phyloP scores from a whole-genome alignment of 2,888 invertebrate genomes.

The Lutraria lutraria region DNA sequence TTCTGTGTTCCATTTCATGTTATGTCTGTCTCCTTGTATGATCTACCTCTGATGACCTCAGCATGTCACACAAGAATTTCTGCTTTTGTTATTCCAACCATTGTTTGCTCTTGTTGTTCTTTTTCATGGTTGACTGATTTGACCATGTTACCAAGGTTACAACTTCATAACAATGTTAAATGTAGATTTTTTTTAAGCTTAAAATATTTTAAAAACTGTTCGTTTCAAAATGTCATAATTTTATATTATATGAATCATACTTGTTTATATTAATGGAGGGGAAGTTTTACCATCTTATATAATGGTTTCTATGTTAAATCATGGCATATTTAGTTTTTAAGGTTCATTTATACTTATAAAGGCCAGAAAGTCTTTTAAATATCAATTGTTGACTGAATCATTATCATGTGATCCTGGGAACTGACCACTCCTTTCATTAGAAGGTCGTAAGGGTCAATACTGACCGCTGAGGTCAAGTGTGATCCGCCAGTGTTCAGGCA shows the following conservation, averaged over 20 bases:
- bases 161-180: no score
- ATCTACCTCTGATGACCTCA: no score
- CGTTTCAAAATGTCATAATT: no score
- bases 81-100: background rate
- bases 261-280: no score
- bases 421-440: slow-evolving; percentile 46
- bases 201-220: no score
- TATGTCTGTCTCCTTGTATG: no score
- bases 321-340: background rate
- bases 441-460: slow-evolving; percentile 61
- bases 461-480: slow-evolving; percentile 69
- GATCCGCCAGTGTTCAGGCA: slow-evolving; percentile 63
- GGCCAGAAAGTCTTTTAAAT: slow-evolving; percentile 29
- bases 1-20: no score
- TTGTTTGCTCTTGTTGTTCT: background rate
- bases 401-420: slow-evolving; percentile 49
- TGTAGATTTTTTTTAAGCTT: no score
- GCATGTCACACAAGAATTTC: no score
- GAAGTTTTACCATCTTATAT: no score
- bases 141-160: no score
- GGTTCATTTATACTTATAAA: background rate
- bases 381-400: slow-evolving; percentile 34
- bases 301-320: background rate
- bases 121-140: background rate
- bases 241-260: no score